Conservation (phyloP, 2,888 invertebrate species). For the Caenorhabditis auriculariae region DNA sequence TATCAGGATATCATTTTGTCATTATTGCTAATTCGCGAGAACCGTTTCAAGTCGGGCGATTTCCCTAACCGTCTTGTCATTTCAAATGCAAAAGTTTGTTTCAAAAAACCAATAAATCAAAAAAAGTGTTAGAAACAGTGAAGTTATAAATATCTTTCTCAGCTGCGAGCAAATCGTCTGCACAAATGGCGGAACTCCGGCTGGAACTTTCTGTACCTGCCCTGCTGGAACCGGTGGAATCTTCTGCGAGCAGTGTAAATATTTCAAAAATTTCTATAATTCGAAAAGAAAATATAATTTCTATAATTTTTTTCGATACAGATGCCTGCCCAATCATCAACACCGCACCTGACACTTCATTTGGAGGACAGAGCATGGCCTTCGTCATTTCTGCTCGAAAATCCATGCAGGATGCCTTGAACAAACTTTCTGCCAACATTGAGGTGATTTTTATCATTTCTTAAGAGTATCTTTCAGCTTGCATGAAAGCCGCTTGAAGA, state of each 20-base stretch:
- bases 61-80: not conserved
- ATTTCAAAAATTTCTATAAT: not conserved
- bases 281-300: not conserved
- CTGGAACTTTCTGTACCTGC: slow-evolving; percentile 41
- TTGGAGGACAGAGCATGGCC: slow-evolving; percentile 36
- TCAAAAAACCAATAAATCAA: not conserved
- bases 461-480: no score
- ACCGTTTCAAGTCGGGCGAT: no score
- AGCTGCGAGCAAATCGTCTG: slow-evolving; percentile 46
- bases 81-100: not conserved
- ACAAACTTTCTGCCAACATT: slow-evolving; percentile 20
- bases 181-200: slow-evolving; percentile 43
- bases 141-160: slow-evolving; percentile 6
- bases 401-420: slow-evolving; percentile 37
- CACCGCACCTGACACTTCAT: slow-evolving; percentile 28
- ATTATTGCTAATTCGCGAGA: not conserved
- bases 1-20: not conserved
- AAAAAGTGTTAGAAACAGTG: slow-evolving; percentile 8
- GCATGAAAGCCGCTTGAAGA: no score
- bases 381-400: slow-evolving; percentile 46
- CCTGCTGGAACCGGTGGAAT: slow-evolving; percentile 43
- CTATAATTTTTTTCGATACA: slow-evolving; percentile 13
- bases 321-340: slow-evolving; percentile 38
- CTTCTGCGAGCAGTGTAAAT: slow-evolving; percentile 49
- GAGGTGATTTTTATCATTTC: not conserved